Percentiles rank a stretch among this genome's conserved stretches.
Evolutionary conservation across 2,113 vertebrate genomes (phyloP).

Genomic region (Labrus mixtus): DNA sequence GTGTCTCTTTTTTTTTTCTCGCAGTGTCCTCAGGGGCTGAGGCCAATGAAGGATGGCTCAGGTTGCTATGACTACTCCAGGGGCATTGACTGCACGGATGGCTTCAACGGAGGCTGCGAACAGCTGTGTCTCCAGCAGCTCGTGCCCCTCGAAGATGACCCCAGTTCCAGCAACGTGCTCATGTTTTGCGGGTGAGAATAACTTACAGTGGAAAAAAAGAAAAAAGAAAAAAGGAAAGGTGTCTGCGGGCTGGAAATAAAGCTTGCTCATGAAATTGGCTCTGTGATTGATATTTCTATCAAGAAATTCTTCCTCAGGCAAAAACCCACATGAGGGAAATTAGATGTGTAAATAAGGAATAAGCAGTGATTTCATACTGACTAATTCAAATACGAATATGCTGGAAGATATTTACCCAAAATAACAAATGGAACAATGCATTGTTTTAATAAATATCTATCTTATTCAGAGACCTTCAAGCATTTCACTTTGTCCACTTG

Average conservation of each 20-base stretch:
- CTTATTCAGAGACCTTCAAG: not conserved
- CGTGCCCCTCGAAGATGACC: slow-evolving; percentile 90
- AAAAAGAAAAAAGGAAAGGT: not conserved
- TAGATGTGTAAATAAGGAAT: slow-evolving; percentile 1
- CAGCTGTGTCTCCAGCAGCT: slow-evolving; percentile 98
- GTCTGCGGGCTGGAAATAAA: slow-evolving; percentile 23
- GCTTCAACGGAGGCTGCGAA: slow-evolving; percentile 97
- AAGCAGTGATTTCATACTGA: not conserved
- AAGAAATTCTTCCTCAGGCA: not conserved
- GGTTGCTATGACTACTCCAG: slow-evolving; percentile 98
- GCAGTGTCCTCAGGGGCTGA: slow-evolving; percentile 95
- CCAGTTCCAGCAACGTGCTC: slow-evolving; percentile 93
- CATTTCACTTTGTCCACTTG: not conserved
- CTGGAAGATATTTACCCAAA: not conserved
- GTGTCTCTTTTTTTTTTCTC: not conserved
- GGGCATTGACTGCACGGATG: slow-evolving; percentile 97
- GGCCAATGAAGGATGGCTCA: slow-evolving; percentile 97
- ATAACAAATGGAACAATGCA: not conserved
- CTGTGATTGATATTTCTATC: slow-evolving; percentile 31
- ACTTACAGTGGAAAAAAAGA: not conserved
- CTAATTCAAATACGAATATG: not conserved
- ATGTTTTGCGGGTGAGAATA: slow-evolving; percentile 98
- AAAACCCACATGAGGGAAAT: slow-evolving; percentile 3
- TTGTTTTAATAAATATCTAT: not conserved
- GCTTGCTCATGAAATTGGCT: slow-evolving; percentile 4